Base-by-base conservation (phyloP, 2,888 invertebrate genomes). In the Tipula unca region DNA sequence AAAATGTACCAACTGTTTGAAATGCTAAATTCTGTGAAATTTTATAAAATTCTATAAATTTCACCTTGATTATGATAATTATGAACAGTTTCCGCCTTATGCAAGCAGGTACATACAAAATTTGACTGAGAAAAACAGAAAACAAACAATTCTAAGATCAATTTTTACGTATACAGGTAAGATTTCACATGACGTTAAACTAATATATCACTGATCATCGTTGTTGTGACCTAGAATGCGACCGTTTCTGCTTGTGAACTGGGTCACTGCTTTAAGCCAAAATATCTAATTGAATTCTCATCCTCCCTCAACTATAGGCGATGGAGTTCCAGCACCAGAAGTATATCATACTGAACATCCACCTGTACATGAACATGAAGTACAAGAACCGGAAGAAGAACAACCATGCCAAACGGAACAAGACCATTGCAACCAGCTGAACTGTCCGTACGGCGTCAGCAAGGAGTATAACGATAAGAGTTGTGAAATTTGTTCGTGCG, bases 401-500 rank as follows among this genome's bases (percentile, higher is more conserved):
- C 90, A 90, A 2, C 91, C 91, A 84, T 95, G 95, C 88, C 92
- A 92, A 85, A 90, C 89, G 48, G 93, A 92, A 88, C 91, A 91
- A 83, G 92, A 93, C 29, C 93, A 95, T 88, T 96, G 96, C 89
- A 90, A 90, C 0, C 90, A 90, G 0, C 89, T 95, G 17, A 92
- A 92, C 13, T 97, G 97, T 90, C 93, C 94, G 3, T 95, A 95
- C 88, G 96, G 96, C 6, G 90, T 94, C 1, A 93, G 94, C 86
- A 93, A 94, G 29, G 93, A 91, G 87, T 92, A 93, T 0, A 94
- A 93, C 88, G 88, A 90, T 85, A 89, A 92, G 82, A 93, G 94
- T 82, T 97, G 97, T 90, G 93, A 93, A 87, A 92, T 93, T 48
- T 97, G 97, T 90, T 91, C 92, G 39, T 96, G 96, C 88, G 92